Evolutionary conservation across 1,140 invertebrate genomes (phyloP).

Genomic region (Drosophila ananassae): DNA sequence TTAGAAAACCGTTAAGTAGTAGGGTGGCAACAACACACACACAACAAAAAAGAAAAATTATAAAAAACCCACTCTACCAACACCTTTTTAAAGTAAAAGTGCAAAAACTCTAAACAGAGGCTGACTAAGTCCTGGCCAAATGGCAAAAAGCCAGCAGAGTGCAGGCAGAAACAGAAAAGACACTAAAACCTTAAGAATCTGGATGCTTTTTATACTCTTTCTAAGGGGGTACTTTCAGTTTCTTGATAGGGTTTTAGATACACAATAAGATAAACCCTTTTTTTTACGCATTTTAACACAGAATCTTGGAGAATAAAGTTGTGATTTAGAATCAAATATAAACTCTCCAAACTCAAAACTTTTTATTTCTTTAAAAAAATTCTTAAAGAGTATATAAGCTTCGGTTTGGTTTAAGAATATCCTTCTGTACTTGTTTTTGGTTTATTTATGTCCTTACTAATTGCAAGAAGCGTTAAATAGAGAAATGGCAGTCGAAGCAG

Average conservation of each 20-base stretch:
- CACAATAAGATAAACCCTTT: too few species aligned
- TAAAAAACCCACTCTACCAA: not conserved
- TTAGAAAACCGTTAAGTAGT: constrained; percentile 38
- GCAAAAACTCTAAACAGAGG: constrained; percentile 14
- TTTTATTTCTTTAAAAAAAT: not conserved
- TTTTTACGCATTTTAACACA: too few species aligned
- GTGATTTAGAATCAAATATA: too few species aligned
- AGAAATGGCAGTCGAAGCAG: constrained; percentile 5
- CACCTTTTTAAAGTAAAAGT: constrained; percentile 1
- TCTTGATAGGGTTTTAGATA: not conserved
- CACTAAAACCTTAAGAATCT: constrained; percentile 6
- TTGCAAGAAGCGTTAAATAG: constrained; percentile 19
- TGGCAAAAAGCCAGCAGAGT: constrained; percentile 5
- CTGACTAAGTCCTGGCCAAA: not conserved
- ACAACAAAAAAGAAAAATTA: not conserved
- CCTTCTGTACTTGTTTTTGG: not conserved
- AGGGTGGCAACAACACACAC: not conserved
- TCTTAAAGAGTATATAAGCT: not conserved
- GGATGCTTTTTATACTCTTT: not conserved
- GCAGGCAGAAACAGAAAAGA: not conserved
- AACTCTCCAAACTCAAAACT: too few species aligned
- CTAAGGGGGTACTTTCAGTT: not conserved
- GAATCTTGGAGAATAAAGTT: too few species aligned
- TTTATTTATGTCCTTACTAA: constrained; percentile 32
- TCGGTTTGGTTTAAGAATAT: not conserved